phyloP scores from a whole-genome alignment of 1,140 invertebrate species.

The Apis laboriosa region DNA sequence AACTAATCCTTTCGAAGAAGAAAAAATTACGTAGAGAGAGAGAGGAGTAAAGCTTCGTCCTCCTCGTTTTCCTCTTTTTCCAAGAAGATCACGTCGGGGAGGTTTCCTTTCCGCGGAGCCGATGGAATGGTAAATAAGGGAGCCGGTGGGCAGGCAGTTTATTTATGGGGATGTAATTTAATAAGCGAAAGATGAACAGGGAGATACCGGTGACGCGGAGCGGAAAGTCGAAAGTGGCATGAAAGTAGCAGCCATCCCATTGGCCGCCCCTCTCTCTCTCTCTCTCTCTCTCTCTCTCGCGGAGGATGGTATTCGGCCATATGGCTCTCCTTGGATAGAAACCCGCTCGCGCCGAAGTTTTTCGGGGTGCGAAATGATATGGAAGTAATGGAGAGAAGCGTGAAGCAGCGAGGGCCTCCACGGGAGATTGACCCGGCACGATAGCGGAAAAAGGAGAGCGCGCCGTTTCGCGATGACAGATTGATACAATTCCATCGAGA shows the following conservation, averaged over 20 bases:
- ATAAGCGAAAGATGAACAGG: slow-evolving; percentile 78
- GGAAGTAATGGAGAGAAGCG: slow-evolving; percentile 78
- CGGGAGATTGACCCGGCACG: slow-evolving; percentile 77
- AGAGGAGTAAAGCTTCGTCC: too few relatives aligned
- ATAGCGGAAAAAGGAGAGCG: slow-evolving; percentile 64
- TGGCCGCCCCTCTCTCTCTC: slow-evolving; percentile 57
- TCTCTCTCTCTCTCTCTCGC: slow-evolving; percentile 42
- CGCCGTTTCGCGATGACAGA: slow-evolving; percentile 75
- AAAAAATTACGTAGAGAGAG: too few relatives aligned
- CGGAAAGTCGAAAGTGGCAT: slow-evolving; percentile 74
- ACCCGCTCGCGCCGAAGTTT: slow-evolving; percentile 57
- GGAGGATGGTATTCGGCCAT: slow-evolving; percentile 69
- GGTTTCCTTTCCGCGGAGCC: too few relatives aligned
- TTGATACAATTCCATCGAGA: slow-evolving; percentile 79
- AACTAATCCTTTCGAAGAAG: too few relatives aligned
- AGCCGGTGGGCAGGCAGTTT: slow-evolving; percentile 66
- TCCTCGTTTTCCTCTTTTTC: too few relatives aligned
- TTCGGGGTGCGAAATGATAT: slow-evolving; percentile 81
- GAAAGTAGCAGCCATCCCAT: slow-evolving; percentile 74
- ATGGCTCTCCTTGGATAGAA: slow-evolving; percentile 64
- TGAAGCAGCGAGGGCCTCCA: slow-evolving; percentile 69
- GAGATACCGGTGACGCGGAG: slow-evolving; percentile 67
- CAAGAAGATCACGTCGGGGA: too few relatives aligned
- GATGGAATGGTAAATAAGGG: slow-evolving; percentile 72
- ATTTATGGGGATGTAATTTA: slow-evolving; percentile 80